A percentile compares a stretch with the other conserved stretches of the same genome.
These are phyloP conservation scores for Elmis aenea DNA, from an alignment of 2,888 invertebrate genomes.

Conservation along the genomic window DNA sequence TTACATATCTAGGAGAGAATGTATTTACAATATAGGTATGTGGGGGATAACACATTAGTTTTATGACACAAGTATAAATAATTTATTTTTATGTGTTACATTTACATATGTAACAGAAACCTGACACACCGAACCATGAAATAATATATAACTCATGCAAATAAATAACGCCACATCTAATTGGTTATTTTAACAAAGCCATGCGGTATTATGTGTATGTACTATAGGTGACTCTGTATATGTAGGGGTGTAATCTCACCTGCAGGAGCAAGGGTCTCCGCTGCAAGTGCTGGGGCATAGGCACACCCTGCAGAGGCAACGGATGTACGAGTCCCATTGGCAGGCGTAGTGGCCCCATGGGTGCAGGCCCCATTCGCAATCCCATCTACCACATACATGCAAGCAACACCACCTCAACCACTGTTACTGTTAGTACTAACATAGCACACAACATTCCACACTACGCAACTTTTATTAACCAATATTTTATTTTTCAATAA, in stretches of 20 bases:
- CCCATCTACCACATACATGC: conserved; percentile 50
- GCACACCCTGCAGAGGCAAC: conserved; percentile 50
- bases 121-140: too few species aligned
- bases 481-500: too few species aligned
- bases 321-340: conserved; percentile 45
- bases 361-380: conserved; percentile 46
- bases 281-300: conserved; percentile 41
- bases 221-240: too few species aligned
- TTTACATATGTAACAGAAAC: too few species aligned
- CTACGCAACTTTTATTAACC: too few species aligned
- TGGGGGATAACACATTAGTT: too few species aligned
- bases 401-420: conserved; percentile 49
- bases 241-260: conserved; percentile 56
- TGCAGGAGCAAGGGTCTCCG: conserved; percentile 79
- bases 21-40: too few species aligned
- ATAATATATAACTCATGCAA: conserved; percentile 1
- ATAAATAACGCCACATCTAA: conserved; percentile 2
- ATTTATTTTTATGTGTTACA: too few species aligned
- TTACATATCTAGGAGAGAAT: too few species aligned
- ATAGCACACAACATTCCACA: too few species aligned
- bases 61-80: too few species aligned
- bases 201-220: too few species aligned
- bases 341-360: conserved; percentile 40
- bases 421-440: conserved; percentile 28
- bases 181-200: conserved; percentile 10